Evolutionary conservation across 1,140 invertebrate species (phyloP).

Genomic region (Mycetomoellerius zeteki): DNA sequence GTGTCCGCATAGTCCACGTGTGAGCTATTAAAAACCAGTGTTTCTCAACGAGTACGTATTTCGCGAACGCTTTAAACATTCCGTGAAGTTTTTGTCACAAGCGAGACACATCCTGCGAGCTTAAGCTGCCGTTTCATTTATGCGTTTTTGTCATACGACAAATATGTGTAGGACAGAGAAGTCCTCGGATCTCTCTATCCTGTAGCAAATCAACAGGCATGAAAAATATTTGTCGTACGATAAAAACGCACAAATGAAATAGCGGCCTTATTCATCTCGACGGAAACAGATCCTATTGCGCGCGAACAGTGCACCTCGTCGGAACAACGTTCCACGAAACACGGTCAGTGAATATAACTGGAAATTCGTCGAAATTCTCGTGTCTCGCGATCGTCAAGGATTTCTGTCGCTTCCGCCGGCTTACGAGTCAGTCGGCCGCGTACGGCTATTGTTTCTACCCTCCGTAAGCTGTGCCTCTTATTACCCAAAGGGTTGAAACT

Average conservation of each 20-base stretch:
- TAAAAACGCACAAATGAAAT: too few relatives aligned
- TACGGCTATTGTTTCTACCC: slow-evolving; percentile 55
- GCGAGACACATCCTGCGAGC: background rate
- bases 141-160: too few relatives aligned
- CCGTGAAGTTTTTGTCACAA: background rate
- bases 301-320: background rate
- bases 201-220: too few relatives aligned
- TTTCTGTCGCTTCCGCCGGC: slow-evolving; percentile 42
- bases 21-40: slow-evolving; percentile 51
- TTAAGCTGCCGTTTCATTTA: too few relatives aligned
- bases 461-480: slow-evolving; percentile 13
- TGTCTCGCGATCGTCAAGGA: slow-evolving; percentile 20
- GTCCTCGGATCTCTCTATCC: too few relatives aligned
- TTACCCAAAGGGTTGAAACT: slow-evolving; percentile 42
- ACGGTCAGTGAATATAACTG: background rate
- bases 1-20: slow-evolving; percentile 41
- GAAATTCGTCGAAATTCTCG: slow-evolving; percentile 25
- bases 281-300: background rate
- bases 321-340: background rate
- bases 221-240: too few relatives aligned
- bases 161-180: too few relatives aligned
- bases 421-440: slow-evolving; percentile 43
- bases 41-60: slow-evolving; percentile 28
- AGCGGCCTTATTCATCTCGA: background rate
- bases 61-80: background rate